phyloP scores from a whole-genome alignment of 2,113 vertebrate genomes.

The Anolis sagrei region DNA sequence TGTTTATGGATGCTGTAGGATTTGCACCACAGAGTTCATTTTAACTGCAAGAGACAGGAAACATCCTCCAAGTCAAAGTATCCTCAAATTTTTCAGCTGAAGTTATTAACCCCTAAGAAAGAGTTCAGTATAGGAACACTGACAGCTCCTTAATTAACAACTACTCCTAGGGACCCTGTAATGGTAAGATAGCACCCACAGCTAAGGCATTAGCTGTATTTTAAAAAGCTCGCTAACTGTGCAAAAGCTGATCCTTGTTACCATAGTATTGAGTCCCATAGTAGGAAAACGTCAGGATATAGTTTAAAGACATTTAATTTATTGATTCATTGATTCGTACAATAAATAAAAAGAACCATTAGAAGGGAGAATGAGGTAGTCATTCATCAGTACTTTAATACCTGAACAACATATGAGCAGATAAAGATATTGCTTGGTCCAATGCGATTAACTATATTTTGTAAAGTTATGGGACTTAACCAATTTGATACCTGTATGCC shows the following conservation, averaged over 20 bases:
- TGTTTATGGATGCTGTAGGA: not conserved
- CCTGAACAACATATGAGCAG: too few species aligned
- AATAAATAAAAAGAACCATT: too few species aligned
- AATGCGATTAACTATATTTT: too few species aligned
- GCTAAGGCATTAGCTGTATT: not conserved
- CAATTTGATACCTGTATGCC: too few species aligned
- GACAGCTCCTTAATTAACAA: slow-evolving; percentile 49
- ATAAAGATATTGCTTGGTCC: too few species aligned
- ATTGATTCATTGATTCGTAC: too few species aligned
- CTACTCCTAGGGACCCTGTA: slow-evolving; percentile 40
- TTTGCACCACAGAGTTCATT: not conserved
- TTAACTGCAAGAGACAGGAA: not conserved
- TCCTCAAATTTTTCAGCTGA: slow-evolving; percentile 34
- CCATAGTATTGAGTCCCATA: not conserved
- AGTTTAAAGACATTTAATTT: too few species aligned
- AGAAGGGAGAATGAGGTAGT: too few species aligned
- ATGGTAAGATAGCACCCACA: slow-evolving; percentile 35
- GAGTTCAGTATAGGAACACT: slow-evolving; percentile 30
- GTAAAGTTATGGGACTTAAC: too few species aligned
- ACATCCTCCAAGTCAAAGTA: not conserved
- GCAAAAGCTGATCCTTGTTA: slow-evolving; percentile 18
- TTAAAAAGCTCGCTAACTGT: not conserved
- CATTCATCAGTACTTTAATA: too few species aligned
- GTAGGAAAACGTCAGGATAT: too few species aligned
- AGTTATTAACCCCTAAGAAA: slow-evolving; percentile 28